Evolutionary conservation across 2,888 invertebrate genomes (phyloP).

Genomic region (Epinotia demarniana): DNA sequence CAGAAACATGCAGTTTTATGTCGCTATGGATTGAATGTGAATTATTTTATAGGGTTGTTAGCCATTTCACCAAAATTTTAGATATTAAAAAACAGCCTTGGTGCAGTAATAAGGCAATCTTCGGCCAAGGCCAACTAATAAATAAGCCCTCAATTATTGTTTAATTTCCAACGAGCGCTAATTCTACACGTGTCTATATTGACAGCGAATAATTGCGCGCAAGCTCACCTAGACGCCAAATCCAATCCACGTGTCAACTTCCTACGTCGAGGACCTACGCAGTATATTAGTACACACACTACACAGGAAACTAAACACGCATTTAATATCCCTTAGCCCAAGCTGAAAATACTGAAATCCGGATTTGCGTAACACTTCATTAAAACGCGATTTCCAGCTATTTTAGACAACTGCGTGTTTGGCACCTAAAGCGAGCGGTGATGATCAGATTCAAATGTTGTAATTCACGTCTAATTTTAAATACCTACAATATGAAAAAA

Average conservation of each 20-base stretch:
- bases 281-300: constrained; percentile 42
- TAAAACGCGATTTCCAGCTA: constrained; percentile 65
- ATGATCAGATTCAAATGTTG: constrained; percentile 55
- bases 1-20: constrained; percentile 1
- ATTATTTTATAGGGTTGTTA: not conserved
- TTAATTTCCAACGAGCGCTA: constrained; percentile 32
- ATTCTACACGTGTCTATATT: constrained; percentile 65
- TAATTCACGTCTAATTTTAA: constrained; percentile 47
- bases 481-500: constrained; percentile 19
- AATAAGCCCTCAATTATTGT: constrained; percentile 22
- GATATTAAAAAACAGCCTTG: not conserved
- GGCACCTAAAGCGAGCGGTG: constrained; percentile 62
- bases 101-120: not conserved
- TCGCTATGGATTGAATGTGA: not conserved
- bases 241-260: constrained; percentile 70
- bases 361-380: constrained; percentile 65
- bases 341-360: constrained; percentile 60
- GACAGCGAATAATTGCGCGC: constrained; percentile 60
- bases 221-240: constrained; percentile 61
- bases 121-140: not conserved
- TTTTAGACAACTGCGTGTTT: constrained; percentile 77
- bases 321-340: constrained; percentile 57
- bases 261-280: constrained; percentile 56
- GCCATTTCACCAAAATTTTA: not conserved
- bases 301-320: constrained; percentile 68